Percentiles rank a stretch among this genome's conserved stretches.
Evolutionary conservation across 2,888 invertebrate genomes (phyloP).

Genomic region (Eudasyphora cyanicolor): DNA sequence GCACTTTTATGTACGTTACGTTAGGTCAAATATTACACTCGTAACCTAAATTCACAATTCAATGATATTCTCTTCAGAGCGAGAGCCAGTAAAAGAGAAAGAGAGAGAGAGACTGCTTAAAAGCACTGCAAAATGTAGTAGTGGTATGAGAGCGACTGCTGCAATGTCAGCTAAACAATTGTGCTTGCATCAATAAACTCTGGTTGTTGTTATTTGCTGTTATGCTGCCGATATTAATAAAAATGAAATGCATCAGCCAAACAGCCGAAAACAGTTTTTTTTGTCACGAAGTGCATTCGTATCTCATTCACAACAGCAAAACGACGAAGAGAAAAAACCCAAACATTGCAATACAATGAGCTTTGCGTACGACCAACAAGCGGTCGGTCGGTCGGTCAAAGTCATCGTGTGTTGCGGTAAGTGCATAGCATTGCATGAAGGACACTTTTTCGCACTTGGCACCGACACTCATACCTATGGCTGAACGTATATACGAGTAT

Average conservation of each 20-base stretch:
- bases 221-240: constrained; percentile 33
- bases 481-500: not conserved
- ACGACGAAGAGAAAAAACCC: not conserved
- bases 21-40: constrained; percentile 66
- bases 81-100: not conserved
- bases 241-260: constrained; percentile 25
- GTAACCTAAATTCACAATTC: constrained; percentile 62
- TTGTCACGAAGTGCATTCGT: constrained; percentile 58
- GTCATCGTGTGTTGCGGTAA: constrained; percentile 56
- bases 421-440: constrained; percentile 45
- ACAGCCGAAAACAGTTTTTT: constrained; percentile 17
- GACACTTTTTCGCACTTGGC: constrained; percentile 63
- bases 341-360: not conserved
- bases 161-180: constrained; percentile 37
- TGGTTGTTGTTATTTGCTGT: not conserved
- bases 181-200: constrained; percentile 57
- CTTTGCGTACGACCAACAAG: constrained; percentile 33
- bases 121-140: not conserved
- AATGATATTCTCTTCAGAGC: constrained; percentile 20
- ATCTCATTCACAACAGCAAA: not conserved
- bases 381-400: too few species aligned
- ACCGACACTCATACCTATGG: not conserved
- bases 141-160: not conserved
- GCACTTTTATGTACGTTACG: constrained; percentile 65
- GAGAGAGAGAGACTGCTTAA: not conserved